Conservation (phyloP, 2,888 invertebrate species). For the Imbricaverruca yamaguchii region DNA sequence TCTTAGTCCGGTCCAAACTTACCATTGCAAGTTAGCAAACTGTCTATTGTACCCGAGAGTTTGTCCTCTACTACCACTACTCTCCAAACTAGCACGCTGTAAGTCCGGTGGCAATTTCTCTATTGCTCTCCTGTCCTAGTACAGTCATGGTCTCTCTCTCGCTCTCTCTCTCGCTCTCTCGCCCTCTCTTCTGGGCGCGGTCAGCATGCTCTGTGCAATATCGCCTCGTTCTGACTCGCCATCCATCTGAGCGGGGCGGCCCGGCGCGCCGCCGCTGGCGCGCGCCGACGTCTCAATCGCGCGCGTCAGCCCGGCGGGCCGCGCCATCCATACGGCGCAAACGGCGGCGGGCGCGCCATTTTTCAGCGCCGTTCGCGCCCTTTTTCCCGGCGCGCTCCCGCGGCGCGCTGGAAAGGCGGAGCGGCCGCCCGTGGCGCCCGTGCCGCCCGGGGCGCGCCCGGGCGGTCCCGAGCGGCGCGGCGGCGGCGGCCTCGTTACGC, state of each 20-base stretch:
- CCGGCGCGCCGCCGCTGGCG: neutral
- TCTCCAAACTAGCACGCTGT: too few relatives aligned
- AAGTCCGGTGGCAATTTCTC: too few relatives aligned
- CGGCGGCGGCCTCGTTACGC: neutral
- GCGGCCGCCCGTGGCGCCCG: neutral
- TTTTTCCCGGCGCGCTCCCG: neutral
- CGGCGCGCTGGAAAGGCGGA: neutral
- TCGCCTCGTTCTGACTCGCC: neutral
- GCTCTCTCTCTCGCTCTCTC: too few relatives aligned
- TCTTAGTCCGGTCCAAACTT: too few relatives aligned
- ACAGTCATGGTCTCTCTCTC: too few relatives aligned
- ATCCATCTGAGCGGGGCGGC: neutral
- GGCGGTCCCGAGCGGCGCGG: neutral
- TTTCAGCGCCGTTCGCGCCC: constrained; percentile 5
- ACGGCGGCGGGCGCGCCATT: neutral
- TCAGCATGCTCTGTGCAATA: too few relatives aligned
- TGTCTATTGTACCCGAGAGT: too few relatives aligned
- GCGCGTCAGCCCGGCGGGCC: neutral
- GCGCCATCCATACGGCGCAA: neutral
- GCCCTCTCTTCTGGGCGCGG: too few relatives aligned
- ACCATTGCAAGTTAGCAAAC: too few relatives aligned
- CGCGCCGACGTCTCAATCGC: constrained; percentile 12
- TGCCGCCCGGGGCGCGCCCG: neutral
- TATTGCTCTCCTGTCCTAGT: too few relatives aligned
- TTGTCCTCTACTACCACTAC: too few relatives aligned